Percentiles rank a stretch among this genome's conserved stretches.
Evolutionary conservation across 2,797 vertebrate genomes (phyloP).

Genomic region (Acipenser ruthenus): DNA sequence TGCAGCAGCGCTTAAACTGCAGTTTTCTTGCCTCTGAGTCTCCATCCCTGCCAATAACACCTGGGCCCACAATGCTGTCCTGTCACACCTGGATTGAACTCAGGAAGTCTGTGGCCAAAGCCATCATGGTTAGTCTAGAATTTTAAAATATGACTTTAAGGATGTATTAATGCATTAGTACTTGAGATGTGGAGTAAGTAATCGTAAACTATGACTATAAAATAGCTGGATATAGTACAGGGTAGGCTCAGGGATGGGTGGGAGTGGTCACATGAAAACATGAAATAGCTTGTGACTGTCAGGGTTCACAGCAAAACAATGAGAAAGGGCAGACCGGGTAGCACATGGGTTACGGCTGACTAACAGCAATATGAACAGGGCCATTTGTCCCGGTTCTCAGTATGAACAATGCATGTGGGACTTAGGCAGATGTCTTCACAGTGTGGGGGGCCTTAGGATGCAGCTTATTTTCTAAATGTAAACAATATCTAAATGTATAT

Average conservation of each 20-base stretch:
- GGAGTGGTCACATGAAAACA: slow-evolving; percentile 57
- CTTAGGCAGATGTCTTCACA: slow-evolving; percentile 37
- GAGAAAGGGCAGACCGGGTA: slow-evolving; percentile 35
- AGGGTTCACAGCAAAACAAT: slow-evolving; percentile 53
- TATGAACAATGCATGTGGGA: slow-evolving; percentile 40
- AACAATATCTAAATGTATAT: slow-evolving; percentile 12
- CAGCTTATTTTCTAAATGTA: slow-evolving; percentile 6
- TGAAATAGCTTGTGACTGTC: slow-evolving; percentile 43
- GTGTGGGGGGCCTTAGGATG: neutral
- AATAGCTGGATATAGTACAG: too few relatives aligned
- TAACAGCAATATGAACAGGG: slow-evolving; percentile 38
- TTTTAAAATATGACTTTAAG: too few relatives aligned
- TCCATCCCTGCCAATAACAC: too few relatives aligned
- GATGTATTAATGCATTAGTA: too few relatives aligned
- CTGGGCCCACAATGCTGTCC: too few relatives aligned
- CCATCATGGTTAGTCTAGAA: too few relatives aligned
- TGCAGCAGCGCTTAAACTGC: too few relatives aligned
- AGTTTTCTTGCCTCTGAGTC: too few relatives aligned
- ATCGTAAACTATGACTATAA: too few relatives aligned
- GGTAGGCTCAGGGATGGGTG: slow-evolving; percentile 27
- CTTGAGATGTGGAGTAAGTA: too few relatives aligned
- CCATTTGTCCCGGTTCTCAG: slow-evolving; percentile 42
- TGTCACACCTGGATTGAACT: too few relatives aligned
- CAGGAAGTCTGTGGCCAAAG: too few relatives aligned
- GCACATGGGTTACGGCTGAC: slow-evolving; percentile 56